These are phyloP conservation scores for Plusia festucae DNA, from an alignment of 2,888 invertebrate genomes.

Conservation along the genomic window DNA sequence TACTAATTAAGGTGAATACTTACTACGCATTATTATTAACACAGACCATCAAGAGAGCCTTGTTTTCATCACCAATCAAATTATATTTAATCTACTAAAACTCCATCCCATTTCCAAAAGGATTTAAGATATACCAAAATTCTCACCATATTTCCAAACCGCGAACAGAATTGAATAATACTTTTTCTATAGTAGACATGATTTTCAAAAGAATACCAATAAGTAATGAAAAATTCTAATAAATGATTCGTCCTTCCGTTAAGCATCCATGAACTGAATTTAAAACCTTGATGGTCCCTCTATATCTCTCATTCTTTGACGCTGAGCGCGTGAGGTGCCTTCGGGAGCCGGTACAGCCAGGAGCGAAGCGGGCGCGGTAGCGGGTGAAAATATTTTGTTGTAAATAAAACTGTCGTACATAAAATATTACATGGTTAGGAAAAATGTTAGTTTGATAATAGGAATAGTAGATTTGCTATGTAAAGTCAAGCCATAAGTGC, in stretches of 20 bases:
- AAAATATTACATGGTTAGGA: no score
- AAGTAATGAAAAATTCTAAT: conserved; percentile 77
- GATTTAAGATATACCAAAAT: background rate
- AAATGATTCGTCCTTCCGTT: conserved; percentile 74
- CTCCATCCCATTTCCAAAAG: background rate
- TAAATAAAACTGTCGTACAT: no score
- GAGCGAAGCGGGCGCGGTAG: conserved; percentile 54
- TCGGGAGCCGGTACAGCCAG: conserved; percentile 35
- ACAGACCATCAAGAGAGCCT: no score
- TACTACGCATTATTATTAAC: no score
- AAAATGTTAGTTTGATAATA: no score
- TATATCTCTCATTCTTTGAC: conserved; percentile 80
- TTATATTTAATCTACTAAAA: no score
- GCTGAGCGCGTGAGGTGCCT: conserved; percentile 75
- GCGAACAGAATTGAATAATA: conserved; percentile 26
- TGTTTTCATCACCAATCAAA: no score
- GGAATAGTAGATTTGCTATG: no score
- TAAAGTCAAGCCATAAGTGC: no score
- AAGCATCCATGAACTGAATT: conserved; percentile 78
- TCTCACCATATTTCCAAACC: conserved; percentile 3
- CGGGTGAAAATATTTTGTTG: background rate
- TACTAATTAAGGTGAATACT: no score
- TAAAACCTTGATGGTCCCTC: conserved; percentile 75
- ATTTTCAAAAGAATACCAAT: conserved; percentile 67
- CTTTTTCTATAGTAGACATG: conserved; percentile 47